phyloP scores from a whole-genome alignment of 2,113 vertebrate genomes.

The Vulpes ferrilata region DNA sequence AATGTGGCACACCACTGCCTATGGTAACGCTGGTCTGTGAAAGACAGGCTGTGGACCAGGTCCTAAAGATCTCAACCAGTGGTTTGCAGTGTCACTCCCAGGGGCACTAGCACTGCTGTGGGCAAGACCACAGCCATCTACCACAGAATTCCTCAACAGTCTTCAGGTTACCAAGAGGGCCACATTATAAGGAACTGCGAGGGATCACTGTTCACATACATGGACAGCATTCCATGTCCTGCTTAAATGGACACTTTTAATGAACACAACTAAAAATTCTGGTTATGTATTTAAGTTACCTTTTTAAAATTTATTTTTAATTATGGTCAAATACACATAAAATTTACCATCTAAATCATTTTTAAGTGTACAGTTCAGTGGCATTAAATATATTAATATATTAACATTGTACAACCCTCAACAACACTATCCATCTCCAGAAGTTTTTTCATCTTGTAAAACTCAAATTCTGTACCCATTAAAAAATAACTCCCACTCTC shows the following conservation, averaged over 20 bases:
- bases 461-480: neutral
- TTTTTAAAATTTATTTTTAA: neutral
- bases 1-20: neutral
- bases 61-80: neutral
- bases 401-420: neutral
- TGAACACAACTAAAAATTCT: constrained; percentile 21
- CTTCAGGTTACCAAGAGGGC: neutral
- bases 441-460: neutral
- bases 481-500: neutral
- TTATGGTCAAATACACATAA: neutral
- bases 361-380: neutral
- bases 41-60: neutral
- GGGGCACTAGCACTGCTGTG: neutral
- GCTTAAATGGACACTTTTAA: neutral
- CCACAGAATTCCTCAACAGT: neutral
- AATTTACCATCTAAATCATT: neutral
- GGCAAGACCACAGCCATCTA: neutral
- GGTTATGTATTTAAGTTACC: neutral
- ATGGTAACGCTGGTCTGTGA: neutral
- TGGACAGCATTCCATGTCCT: neutral
- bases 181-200: neutral
- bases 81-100: neutral
- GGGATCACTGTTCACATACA: neutral
- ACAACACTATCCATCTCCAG: no score
- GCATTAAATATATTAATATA: neutral